phyloP scores from a whole-genome alignment of 2,113 vertebrate species.

The Peromyscus maniculatus region DNA sequence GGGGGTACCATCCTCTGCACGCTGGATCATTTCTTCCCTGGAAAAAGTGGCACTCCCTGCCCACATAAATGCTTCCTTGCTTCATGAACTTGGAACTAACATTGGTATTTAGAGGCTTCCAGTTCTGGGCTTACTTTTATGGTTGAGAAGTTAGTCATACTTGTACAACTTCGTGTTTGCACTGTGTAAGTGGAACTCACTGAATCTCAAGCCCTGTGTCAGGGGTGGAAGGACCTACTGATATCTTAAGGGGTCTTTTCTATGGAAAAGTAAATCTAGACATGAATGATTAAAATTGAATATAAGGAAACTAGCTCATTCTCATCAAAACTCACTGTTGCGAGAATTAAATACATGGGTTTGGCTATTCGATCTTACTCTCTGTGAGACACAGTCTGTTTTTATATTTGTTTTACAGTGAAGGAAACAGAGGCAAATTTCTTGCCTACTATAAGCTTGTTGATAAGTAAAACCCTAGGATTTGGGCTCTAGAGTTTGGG shows the following conservation, averaged over 20 bases:
- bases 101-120: background rate
- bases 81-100: background rate
- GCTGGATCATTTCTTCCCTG: slow-evolving; percentile 37
- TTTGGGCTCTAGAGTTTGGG: background rate
- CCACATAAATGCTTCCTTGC: background rate
- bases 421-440: background rate
- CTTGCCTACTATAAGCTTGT: background rate
- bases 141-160: background rate
- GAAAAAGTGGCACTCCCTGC: background rate
- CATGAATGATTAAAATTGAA: background rate
- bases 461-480: background rate
- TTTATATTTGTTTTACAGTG: background rate
- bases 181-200: background rate
- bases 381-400: background rate
- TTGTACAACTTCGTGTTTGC: slow-evolving; percentile 31
- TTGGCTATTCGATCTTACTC: background rate
- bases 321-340: background rate
- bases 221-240: background rate
- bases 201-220: background rate
- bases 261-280: background rate
- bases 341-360: background rate
- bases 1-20: background rate
- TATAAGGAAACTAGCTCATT: background rate
- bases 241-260: background rate
- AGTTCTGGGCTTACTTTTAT: background rate